These are phyloP conservation scores for Zingel zingel DNA, from an alignment of 2,113 vertebrate genomes.

Conservation along the genomic window DNA sequence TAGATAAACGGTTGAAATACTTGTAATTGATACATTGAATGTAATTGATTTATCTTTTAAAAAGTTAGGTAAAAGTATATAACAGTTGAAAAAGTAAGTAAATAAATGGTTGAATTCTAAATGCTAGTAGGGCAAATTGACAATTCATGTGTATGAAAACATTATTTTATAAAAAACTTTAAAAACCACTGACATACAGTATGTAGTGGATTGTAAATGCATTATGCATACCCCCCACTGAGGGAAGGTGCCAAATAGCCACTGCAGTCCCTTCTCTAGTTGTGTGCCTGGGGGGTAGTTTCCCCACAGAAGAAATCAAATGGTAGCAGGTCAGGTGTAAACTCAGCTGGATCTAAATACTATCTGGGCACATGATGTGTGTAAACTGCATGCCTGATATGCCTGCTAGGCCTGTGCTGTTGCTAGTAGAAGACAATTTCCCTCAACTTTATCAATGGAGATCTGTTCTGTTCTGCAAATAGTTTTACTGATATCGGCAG, in stretches of 20 bases:
- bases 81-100: no score
- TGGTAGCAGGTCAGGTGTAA: background rate
- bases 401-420: background rate
- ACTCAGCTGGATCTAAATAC: background rate
- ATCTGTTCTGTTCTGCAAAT: background rate
- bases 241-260: background rate
- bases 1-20: no score
- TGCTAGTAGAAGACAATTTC: background rate
- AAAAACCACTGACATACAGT: no score
- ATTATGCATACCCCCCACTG: background rate
- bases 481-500: background rate
- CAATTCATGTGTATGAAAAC: no score
- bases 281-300: background rate
- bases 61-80: no score
- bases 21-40: no score
- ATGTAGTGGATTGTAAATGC: no score
- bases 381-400: background rate
- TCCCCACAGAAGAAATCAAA: background rate
- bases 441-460: background rate
- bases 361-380: conserved; percentile 4
- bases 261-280: background rate
- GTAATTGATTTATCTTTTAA: no score
- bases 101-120: no score
- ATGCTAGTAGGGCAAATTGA: background rate
- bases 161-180: no score